phyloP scores from a whole-genome alignment of 2,113 vertebrate genomes.

The Mellivora capensis region DNA sequence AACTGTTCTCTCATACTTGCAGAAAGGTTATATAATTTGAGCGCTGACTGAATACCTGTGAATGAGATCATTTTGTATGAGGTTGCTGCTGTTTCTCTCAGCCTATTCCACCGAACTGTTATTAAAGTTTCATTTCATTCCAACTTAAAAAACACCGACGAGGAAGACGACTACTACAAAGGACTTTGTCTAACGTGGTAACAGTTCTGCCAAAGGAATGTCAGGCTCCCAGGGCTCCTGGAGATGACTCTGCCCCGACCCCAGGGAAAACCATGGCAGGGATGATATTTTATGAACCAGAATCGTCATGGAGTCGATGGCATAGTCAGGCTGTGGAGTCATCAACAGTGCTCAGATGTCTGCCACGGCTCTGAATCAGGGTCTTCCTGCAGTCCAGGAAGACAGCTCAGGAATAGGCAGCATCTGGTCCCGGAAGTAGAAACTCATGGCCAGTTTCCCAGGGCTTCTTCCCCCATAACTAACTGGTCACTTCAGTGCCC shows the following conservation, averaged over 20 bases:
- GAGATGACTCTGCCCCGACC: too few relatives aligned
- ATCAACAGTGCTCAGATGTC: accelerated
- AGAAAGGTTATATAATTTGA: neutral
- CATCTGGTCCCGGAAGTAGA: neutral
- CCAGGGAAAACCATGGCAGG: neutral
- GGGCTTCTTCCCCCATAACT: neutral
- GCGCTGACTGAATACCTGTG: neutral
- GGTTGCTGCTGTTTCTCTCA: neutral
- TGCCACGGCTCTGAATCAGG: neutral
- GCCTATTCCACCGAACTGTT: neutral
- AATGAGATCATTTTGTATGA: neutral
- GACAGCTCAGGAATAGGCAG: neutral
- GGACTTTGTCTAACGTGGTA: neutral
- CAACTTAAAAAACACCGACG: neutral
- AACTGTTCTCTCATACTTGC: neutral
- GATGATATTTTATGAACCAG: neutral
- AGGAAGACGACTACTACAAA: neutral
- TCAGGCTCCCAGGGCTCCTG: too few relatives aligned
- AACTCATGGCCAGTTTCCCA: neutral
- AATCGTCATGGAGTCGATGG: accelerated
- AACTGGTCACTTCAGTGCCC: too few relatives aligned
- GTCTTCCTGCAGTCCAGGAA: neutral
- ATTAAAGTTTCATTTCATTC: neutral
- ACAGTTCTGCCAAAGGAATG: neutral
- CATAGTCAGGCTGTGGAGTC: accelerated